These are phyloP conservation scores for Myotis davidii DNA, from an alignment of 2,113 vertebrate species.

Conservation along the genomic window DNA sequence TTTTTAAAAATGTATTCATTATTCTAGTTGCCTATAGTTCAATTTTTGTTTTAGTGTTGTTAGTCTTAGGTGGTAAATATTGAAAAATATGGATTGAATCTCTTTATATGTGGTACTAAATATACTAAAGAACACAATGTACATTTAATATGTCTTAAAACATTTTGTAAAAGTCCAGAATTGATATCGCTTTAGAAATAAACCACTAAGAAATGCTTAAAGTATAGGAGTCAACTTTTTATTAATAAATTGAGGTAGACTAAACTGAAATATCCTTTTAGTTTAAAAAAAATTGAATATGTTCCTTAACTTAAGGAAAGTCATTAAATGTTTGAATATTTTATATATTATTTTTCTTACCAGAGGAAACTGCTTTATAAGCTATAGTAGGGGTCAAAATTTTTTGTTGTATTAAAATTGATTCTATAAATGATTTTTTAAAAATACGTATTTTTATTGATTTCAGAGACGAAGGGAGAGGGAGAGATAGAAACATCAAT, in stretches of 20 bases:
- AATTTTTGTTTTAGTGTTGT: constrained; percentile 6
- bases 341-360: background rate
- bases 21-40: background rate
- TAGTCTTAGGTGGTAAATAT: constrained; percentile 19
- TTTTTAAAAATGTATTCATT: background rate
- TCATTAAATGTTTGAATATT: background rate
- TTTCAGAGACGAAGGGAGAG: too few relatives aligned
- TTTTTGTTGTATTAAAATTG: constrained; percentile 28
- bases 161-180: constrained; percentile 4
- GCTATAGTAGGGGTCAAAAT: background rate
- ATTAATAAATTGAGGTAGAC: background rate
- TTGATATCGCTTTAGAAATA: background rate
- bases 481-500: too few relatives aligned
- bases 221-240: background rate
- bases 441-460: background rate
- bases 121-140: background rate
- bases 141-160: background rate
- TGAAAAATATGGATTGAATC: constrained; percentile 5
- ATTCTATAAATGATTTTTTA: constrained; percentile 31
- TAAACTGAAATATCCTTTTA: background rate
- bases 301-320: constrained; percentile 10
- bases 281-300: background rate
- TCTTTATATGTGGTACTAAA: background rate
- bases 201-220: background rate
- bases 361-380: background rate